Evolutionary conservation across 2,113 vertebrate genomes (phyloP), one percentile per base, ranked within the genome.

Genomic region (Miniopterus natalensis): DNA sequence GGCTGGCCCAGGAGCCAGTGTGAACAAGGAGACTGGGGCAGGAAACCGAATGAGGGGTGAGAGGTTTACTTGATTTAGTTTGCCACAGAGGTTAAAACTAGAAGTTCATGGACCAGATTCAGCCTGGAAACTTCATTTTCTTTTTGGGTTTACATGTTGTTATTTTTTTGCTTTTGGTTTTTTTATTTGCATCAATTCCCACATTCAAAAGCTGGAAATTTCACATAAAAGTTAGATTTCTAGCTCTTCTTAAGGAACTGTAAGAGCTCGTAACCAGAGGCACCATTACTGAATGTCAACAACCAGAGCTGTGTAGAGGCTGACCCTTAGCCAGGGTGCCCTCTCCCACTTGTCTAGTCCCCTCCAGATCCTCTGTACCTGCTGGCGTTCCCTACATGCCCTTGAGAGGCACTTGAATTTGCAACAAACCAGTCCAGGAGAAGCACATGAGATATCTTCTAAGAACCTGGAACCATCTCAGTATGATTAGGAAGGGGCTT

Each of bases 381-480:
- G 29, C 11, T 74, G 84, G 25, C 7, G 6, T 74, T 23, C 42
- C 27, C 14, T n/a, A 8, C 2, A 3, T 25, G 9, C 4, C 29
- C 45, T 91, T 47, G 25, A 14, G 11, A 59, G 42, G 18, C 36
- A 78, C 61, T 29, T 89, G n/a, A 88, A 21, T 2, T 63, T 88
- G 21, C 75, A 93, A 85, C 4, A 95, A 36, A 84, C 23, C 27
- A 42, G 57, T 36, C 70, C 57, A 92, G 83, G 88, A 84, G 49
- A 55, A 85, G 77, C 10, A 47, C 2, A 31, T 9, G 18, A 42
- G 4, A 17, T 51, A 36, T 27, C 40, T 73, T 73, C 59, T 49
- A 95, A 71, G 40, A 89, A 83, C 25, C 1, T 86, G 57, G 90
- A 91, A 79, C 3, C 20, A 84, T 79, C 90, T 91, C 84, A 79